Base-by-base conservation (phyloP, 2,113 vertebrate genomes). In the Toxostoma redivivum region DNA sequence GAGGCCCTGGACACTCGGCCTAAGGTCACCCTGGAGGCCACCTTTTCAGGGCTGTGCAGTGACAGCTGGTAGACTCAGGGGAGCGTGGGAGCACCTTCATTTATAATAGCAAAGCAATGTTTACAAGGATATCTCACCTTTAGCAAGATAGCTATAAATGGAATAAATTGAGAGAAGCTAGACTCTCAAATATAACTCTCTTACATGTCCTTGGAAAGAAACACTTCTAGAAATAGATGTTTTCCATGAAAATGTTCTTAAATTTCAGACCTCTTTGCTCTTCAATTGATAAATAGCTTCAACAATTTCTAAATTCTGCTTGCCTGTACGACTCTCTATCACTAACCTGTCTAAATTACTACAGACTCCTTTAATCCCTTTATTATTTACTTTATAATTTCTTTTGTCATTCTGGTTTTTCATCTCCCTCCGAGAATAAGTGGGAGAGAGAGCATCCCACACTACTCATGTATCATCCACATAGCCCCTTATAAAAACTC, bases 331-430 rank as follows among this genome's bases (percentile, higher is more conserved):
- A 90, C 15, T 77, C 30, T 73, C 56, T 78, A 74, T 88, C 56
- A 71, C 85, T 71, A 95, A 90, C 72, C 65, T 84, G 77, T 92
- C 65, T 84, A 95, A 93, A 93, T 83, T 64, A 88, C 56, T 90
- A 77, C 22, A 81, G 56, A 90, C 57, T 88, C 64, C 11, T 93
- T 88, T 86, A 93, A 95, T 93, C 60, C 60, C 33, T 76, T 84
- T 84, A 93, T 93, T 96, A 96, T 95, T 96, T 96, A 95, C 77
- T 93, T 97, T 54, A 71, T 67, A 51, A 92, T 93, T 95, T 94
- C 94, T 93, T 94, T 95, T 94, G 80, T 94, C 92, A 50, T 78
- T 93, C 86, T 88, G 28, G 18, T 86, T 96, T 92, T 95, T 90
- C 90, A 93, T 86, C 88, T 86, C 86, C 93, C 93, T 90, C 80